Conservation (phyloP, 1,140 invertebrate genomes). For the Pteromalus puparum region DNA sequence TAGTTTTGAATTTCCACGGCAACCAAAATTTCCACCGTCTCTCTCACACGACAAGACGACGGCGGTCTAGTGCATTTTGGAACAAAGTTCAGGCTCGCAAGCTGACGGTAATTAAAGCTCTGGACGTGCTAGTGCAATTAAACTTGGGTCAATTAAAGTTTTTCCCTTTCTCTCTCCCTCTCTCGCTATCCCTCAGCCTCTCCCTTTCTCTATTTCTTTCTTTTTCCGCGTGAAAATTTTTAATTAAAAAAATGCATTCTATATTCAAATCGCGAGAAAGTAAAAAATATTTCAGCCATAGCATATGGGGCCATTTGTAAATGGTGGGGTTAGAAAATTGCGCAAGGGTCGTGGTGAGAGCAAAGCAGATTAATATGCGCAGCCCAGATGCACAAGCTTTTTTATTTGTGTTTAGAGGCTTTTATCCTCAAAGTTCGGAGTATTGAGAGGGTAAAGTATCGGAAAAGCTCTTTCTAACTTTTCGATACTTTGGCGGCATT, state of each 20-base stretch:
- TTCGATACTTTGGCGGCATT: neutral
- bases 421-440: slow-evolving; percentile 29
- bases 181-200: neutral
- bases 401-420: slow-evolving; percentile 17
- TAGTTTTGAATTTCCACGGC: slow-evolving; percentile 27
- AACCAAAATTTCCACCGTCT: slow-evolving; percentile 4
- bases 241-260: slow-evolving; percentile 39
- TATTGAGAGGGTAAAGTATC: slow-evolving; percentile 29
- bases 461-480: slow-evolving; percentile 25
- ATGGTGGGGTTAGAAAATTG: neutral
- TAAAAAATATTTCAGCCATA: neutral
- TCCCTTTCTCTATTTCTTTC: neutral
- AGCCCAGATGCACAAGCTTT: neutral
- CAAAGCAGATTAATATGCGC: slow-evolving; percentile 6
- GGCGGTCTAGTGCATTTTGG: slow-evolving; percentile 13
- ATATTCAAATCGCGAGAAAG: slow-evolving; percentile 16
- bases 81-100: slow-evolving; percentile 12
- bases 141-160: slow-evolving; percentile 46
- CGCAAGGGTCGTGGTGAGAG: neutral
- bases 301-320: neutral
- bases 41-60: neutral
- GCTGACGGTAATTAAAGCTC: slow-evolving; percentile 31
- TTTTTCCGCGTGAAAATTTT: slow-evolving; percentile 21
- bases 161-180: neutral
- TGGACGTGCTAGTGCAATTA: slow-evolving; percentile 34